Conservation (phyloP, 2,888 invertebrate genomes). For the Plebejus melissa region DNA sequence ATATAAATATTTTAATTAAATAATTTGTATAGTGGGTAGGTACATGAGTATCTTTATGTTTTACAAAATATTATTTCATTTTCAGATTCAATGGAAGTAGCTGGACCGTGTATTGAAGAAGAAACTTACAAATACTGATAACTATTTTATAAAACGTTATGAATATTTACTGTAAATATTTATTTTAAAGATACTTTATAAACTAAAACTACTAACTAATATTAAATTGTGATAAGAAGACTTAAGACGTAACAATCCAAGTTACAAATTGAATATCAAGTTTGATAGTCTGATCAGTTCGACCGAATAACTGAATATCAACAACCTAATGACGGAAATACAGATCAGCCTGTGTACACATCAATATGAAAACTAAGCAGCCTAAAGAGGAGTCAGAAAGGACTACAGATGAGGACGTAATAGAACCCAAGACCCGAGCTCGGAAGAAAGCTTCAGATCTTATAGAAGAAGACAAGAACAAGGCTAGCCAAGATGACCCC, state of each 20-base stretch:
- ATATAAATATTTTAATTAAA: not conserved
- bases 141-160: conserved; percentile 31
- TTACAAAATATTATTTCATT: conserved; percentile 20
- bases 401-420: conserved; percentile 65
- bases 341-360: conserved; percentile 69
- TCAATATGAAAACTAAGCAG: conserved; percentile 77
- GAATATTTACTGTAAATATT: conserved; percentile 26
- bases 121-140: conserved; percentile 29
- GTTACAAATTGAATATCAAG: not conserved
- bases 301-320: conserved; percentile 40
- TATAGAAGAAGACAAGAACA: conserved; percentile 61
- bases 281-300: conserved; percentile 6
- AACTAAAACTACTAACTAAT: conserved; percentile 12
- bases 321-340: conserved; percentile 73
- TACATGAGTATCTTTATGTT: not conserved
- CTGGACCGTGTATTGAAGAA: conserved; percentile 20
- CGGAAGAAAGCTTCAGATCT: conserved; percentile 69
- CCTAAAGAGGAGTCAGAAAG: conserved; percentile 68
- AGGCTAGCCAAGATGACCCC: conserved; percentile 63
- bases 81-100: conserved; percentile 28
- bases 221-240: conserved; percentile 23
- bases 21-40: not conserved
- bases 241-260: conserved; percentile 3
- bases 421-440: conserved; percentile 72
- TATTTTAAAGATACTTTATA: conserved; percentile 25